phyloP scores from a whole-genome alignment of 2,797 vertebrate genomes.

The Halcyon chelicuti region DNA sequence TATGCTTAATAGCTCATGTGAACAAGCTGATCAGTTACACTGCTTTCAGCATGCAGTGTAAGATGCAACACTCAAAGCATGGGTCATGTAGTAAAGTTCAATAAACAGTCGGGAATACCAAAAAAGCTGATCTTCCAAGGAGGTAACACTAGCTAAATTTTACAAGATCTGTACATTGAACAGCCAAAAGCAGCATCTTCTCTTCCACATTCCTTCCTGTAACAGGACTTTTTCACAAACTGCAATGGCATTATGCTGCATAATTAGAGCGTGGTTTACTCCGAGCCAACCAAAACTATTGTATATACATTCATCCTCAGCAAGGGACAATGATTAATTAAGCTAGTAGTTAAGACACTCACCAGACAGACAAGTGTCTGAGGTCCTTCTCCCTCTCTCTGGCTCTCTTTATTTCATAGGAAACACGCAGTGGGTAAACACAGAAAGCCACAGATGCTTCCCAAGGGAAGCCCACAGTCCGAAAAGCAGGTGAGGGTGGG shows the following conservation, averaged over 20 bases:
- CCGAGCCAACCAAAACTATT: neutral
- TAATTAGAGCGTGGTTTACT: neutral
- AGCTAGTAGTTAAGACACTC: neutral
- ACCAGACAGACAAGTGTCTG: rapidly evolving
- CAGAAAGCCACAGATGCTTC: rapidly evolving
- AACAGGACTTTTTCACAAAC: neutral
- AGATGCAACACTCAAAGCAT: neutral
- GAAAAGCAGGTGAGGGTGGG: neutral
- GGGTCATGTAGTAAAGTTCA: neutral
- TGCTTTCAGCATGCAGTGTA: neutral
- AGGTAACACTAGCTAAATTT: neutral
- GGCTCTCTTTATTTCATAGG: neutral
- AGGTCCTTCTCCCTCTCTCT: neutral
- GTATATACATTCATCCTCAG: neutral
- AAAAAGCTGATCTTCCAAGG: neutral
- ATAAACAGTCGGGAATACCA: neutral
- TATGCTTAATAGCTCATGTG: neutral
- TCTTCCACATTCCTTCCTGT: neutral
- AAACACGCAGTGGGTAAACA: neutral
- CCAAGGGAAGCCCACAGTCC: neutral
- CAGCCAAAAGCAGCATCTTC: neutral
- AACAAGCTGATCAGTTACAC: neutral
- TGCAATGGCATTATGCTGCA: rapidly evolving
- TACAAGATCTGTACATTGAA: neutral
- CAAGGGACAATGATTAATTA: neutral